phyloP scores from a whole-genome alignment of 2,888 invertebrate genomes.

The Ischnus inquisitorius region DNA sequence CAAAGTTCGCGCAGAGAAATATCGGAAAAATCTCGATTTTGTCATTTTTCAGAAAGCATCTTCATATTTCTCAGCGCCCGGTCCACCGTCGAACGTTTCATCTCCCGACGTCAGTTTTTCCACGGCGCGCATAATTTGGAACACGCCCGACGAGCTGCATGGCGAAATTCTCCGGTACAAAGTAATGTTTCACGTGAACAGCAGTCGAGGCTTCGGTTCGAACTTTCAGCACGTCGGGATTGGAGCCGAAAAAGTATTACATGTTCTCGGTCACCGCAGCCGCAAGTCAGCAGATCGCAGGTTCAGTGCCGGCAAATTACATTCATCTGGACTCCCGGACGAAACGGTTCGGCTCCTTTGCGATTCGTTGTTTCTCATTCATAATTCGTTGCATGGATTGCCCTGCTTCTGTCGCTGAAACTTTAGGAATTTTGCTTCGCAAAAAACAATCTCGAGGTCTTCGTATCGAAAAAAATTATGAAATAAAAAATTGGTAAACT shows the following conservation, averaged over 20 bases:
- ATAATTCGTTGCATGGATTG: conserved; percentile 28
- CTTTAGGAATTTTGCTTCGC: too few species aligned
- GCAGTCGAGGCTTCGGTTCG: conserved; percentile 93
- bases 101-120: conserved; percentile 98
- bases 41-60: neutral
- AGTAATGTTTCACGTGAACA: conserved; percentile 94
- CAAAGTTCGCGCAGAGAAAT: too few species aligned
- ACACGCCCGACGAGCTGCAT: conserved; percentile 97
- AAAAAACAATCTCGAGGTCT: too few species aligned
- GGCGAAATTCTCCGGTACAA: conserved; percentile 96
- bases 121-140: conserved; percentile 98
- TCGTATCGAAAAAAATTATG: too few species aligned
- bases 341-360: conserved; percentile 97
- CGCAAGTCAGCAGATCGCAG: conserved; percentile 95
- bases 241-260: conserved; percentile 93
- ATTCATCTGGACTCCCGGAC: conserved; percentile 98
- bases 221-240: conserved; percentile 93
- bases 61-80: conserved; percentile 95
- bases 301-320: conserved; percentile 97
- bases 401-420: too few species aligned
- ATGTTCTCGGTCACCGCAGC: conserved; percentile 94
- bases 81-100: conserved; percentile 97
- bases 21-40: too few species aligned
- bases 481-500: too few species aligned
- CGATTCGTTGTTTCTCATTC: conserved; percentile 85